A percentile compares a stretch with the other conserved stretches of the same genome.
Evolutionary conservation across 2,113 vertebrate genomes (phyloP).

Genomic region (Ginglymostoma cirratum): DNA sequence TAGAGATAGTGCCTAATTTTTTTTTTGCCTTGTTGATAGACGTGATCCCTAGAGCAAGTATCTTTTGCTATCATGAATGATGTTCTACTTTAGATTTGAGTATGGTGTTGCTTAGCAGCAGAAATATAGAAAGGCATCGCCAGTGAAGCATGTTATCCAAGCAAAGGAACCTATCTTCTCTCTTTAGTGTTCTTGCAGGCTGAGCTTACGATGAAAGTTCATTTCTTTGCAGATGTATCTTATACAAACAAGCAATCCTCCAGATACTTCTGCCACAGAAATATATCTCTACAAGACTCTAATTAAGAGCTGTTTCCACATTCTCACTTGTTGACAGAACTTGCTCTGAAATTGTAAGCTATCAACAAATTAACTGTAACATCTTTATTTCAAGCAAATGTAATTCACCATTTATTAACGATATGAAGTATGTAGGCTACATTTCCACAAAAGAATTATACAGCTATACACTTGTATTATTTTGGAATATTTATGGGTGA

Average conservation of each 20-base stretch:
- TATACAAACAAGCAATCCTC: constrained; percentile 27
- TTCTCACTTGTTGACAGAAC: neutral
- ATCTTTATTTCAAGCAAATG: neutral
- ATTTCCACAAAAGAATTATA: neutral
- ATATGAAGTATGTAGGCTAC: neutral
- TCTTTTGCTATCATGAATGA: constrained; percentile 24
- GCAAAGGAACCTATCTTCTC: neutral
- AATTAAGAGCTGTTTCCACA: constrained; percentile 25
- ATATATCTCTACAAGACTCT: constrained; percentile 3
- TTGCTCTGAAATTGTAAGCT: constrained; percentile 9
- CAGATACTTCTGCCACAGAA: constrained; percentile 14
- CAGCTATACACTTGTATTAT: neutral
- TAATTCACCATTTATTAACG: neutral
- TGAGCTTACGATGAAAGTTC: neutral
- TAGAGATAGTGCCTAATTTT: neutral
- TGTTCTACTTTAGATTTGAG: constrained; percentile 28
- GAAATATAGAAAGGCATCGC: neutral
- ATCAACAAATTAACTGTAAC: neutral
- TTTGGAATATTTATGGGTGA: neutral
- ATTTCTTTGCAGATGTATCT: constrained; percentile 25
- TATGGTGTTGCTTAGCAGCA: constrained; percentile 27
- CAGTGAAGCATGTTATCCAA: constrained; percentile 18
- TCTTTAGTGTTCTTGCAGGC: neutral
- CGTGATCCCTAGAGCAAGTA: neutral
- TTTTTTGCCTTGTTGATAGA: constrained; percentile 1